These are phyloP conservation scores for Drosophila ironensis DNA, from an alignment of 1,140 invertebrate genomes.

Conservation along the genomic window DNA sequence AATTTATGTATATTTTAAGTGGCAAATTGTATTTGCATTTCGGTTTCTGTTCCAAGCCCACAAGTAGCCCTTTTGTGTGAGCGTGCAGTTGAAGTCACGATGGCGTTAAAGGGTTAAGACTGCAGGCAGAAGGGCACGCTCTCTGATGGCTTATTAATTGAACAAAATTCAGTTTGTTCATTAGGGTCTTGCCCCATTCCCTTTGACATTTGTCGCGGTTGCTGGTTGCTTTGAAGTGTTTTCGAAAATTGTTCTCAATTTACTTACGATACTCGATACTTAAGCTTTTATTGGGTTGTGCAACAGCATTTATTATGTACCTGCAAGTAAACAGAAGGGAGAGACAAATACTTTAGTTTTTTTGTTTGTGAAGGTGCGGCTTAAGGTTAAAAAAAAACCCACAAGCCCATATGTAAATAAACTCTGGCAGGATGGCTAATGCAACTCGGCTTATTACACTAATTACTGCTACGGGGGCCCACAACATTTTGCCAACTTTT, in stretches of 20 bases:
- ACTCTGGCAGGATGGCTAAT: slow-evolving; percentile 4
- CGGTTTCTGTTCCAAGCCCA: slow-evolving; percentile 52
- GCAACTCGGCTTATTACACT: slow-evolving; percentile 74
- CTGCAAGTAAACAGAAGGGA: slow-evolving; percentile 48
- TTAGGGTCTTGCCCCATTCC: not conserved
- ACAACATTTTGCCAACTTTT: slow-evolving; percentile 39
- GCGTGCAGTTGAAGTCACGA: not conserved
- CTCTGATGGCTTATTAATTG: slow-evolving; percentile 61
- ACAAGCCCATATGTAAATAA: slow-evolving; percentile 3
- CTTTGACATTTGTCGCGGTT: not conserved
- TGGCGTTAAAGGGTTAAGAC: not conserved
- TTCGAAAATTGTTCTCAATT: slow-evolving; percentile 1
- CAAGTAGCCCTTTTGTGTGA: slow-evolving; percentile 53
- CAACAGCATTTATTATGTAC: too few relatives aligned
- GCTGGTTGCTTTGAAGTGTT: slow-evolving; percentile 9
- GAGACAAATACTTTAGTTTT: too few relatives aligned
- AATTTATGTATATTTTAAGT: slow-evolving; percentile 75
- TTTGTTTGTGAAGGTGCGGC: too few relatives aligned
- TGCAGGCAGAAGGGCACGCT: slow-evolving; percentile 2
- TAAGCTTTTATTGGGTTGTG: too few relatives aligned
- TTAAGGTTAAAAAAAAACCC: not conserved
- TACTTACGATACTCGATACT: too few relatives aligned
- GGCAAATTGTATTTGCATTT: slow-evolving; percentile 79
- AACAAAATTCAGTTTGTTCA: slow-evolving; percentile 17
- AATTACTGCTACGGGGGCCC: slow-evolving; percentile 62